A percentile compares a stretch with the other conserved stretches of the same genome.
Conservation (phyloP, 2,888 invertebrate genomes). For the Lasioglossum zephyrum region DNA sequence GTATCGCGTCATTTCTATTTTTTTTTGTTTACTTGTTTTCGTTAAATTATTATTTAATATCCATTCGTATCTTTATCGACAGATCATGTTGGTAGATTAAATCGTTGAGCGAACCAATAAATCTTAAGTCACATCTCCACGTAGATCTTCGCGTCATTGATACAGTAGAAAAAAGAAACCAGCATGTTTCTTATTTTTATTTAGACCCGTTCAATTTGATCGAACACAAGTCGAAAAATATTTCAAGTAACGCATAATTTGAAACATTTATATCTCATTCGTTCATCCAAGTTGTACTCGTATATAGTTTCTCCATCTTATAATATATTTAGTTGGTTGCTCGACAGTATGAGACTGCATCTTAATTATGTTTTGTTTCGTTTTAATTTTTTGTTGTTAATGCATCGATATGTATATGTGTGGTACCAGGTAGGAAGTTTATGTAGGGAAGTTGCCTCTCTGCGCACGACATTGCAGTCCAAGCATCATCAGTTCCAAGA, state of each 20-base stretch:
- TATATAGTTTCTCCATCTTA: background rate
- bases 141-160: background rate
- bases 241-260: background rate
- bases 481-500: conserved; percentile 83
- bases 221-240: background rate
- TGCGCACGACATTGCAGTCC: conserved; percentile 83
- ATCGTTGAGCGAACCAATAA: background rate
- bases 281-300: background rate
- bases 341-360: conserved; percentile 27
- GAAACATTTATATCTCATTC: background rate
- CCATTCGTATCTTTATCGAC: background rate
- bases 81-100: background rate
- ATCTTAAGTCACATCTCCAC: background rate
- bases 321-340: background rate
- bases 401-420: conserved; percentile 84
- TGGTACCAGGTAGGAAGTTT: conserved; percentile 84
- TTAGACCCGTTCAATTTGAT: background rate
- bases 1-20: conserved; percentile 39
- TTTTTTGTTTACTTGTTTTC: background rate
- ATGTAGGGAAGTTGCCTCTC: conserved; percentile 84
- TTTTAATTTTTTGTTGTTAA: conserved; percentile 79
- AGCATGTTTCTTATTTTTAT: conserved; percentile 40
- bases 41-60: background rate
- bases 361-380: conserved; percentile 65
- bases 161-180: conserved; percentile 17